Base-by-base conservation (phyloP, 2,113 vertebrate species). In the Lycaon pictus region DNA sequence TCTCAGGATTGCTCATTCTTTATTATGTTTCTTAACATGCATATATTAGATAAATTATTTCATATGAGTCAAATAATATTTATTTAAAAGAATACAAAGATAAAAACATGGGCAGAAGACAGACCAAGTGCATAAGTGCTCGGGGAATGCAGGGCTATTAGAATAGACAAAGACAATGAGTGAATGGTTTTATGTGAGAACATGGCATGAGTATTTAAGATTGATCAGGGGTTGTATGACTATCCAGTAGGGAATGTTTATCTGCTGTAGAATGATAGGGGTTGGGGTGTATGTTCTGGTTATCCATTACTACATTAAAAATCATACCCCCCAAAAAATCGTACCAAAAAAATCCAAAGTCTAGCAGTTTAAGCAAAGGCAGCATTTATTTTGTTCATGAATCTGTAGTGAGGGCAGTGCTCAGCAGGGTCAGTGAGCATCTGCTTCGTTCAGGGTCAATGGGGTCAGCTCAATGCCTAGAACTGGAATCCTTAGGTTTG, bases 361-460 rank as follows among this genome's bases (percentile, higher is more conserved):
- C n/a, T 16, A 53, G 53, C 9, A 23, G 25, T 19, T 11, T 62
- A 4, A 48, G n/a, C 27, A 76, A 27, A 48, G 2, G 7, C 0
- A 1, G 10, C 74, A 63, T 32, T 35, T 9, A 9, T 23, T 12
- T 37, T 2, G 16, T 11, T 67, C 37, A 0, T 7, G 13, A 25
- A 1, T 1, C 3, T 62, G 37, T 63, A 35, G 12, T 11, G 0
- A 35, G 22, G 37, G 63, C 56, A 35, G 35, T 22, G 20, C 9
- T 83, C 22, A 1, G 37, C 2, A 13, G n/a, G 20, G 37, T 27
- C 5, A 9, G 15, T 8, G 9, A 0, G 0, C 3, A 4, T 22
- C 4, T 7, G 1, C 29, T n/a, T 20, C 11, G 0, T 8, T 35
- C 17, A 10, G 32, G 1, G 2, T 55, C 22, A 56, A 16, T 29